phyloP scores from a whole-genome alignment of 2,113 vertebrate species.

The Phalacrocorax carbo region DNA sequence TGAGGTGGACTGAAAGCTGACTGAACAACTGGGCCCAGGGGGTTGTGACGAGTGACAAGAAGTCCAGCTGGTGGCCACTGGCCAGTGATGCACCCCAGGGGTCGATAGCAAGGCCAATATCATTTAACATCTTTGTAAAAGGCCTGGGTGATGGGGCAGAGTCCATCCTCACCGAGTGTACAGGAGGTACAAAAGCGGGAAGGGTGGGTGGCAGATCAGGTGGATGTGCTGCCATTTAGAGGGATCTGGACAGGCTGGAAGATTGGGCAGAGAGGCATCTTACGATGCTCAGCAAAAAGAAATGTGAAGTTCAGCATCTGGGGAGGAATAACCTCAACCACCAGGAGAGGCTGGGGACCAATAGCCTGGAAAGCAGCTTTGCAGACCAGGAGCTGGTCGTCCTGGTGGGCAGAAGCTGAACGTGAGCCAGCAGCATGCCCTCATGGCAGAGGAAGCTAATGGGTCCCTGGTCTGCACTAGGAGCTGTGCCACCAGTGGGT shows the following conservation, averaged over 20 bases:
- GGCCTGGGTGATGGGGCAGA: background rate
- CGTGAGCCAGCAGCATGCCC: accelerated
- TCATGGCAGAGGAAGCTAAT: background rate
- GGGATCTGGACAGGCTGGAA: background rate
- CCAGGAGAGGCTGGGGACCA: background rate
- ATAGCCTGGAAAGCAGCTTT: background rate
- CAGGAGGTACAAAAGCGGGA: background rate
- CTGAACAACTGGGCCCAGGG: background rate
- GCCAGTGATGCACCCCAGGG: background rate
- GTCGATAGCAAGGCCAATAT: accelerated
- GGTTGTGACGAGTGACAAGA: background rate
- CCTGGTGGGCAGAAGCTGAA: too few relatives aligned
- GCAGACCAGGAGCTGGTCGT: background rate
- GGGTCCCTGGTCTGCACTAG: background rate
- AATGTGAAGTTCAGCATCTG: background rate
- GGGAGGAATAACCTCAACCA: background rate
- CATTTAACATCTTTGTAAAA: background rate
- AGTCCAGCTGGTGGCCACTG: background rate
- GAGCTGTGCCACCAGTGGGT: accelerated
- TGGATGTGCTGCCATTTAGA: background rate
- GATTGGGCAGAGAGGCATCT: background rate
- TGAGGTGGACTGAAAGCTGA: background rate
- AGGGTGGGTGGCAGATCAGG: background rate
- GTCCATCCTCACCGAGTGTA: background rate
- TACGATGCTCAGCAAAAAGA: background rate